Base-by-base conservation (phyloP, 2,797 vertebrate species). In the Margarornis squamiger region DNA sequence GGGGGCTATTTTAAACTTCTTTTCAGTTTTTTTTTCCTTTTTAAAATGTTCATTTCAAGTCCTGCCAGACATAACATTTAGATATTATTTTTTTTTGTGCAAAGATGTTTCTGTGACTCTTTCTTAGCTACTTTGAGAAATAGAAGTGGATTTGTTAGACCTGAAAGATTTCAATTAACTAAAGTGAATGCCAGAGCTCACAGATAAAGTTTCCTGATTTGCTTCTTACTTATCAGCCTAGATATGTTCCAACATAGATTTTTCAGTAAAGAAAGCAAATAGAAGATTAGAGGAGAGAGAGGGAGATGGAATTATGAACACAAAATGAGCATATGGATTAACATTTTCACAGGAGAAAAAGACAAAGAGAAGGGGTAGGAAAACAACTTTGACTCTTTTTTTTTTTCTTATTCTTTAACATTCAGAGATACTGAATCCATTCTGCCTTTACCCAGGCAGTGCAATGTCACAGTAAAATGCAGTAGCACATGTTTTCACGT, bases 131-230 rank as follows among this genome's bases (percentile, higher is more conserved):
- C 41, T 72, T 58, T 61, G 49, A 72, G 70, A 84, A 71, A 68
- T 54, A 52, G 61, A 84, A 75, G 74, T 89, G 74, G 41, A 72
- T 95, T 93, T 84, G 45, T 68, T 84, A 54, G 81, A 86, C 71
- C 51, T 81, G 81, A 89, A 93, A 92, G 43, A 82, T 92, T 95
- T 93, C 87, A 87, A 91, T 93, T 95, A 95, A 91, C 58, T 82
- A 1, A 84, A 91, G 14, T 62, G 66, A 95, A 95, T 81, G 54
- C 71, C 71, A 73, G 46, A 72, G 32, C 84, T 89, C 62, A 49
- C 62, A 85, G 63, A 92, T 57, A 78, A 88, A 55, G 38, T 75
- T 61, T 91, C 26, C 19, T 85, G 86, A 72, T 92, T 93, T 61
- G 6, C 23, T 87, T 84, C 70, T 89, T 48, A 41, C 54, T 24